Evolutionary conservation across 1,140 invertebrate genomes (phyloP).

Genomic region (Hydropsyche tenuis): DNA sequence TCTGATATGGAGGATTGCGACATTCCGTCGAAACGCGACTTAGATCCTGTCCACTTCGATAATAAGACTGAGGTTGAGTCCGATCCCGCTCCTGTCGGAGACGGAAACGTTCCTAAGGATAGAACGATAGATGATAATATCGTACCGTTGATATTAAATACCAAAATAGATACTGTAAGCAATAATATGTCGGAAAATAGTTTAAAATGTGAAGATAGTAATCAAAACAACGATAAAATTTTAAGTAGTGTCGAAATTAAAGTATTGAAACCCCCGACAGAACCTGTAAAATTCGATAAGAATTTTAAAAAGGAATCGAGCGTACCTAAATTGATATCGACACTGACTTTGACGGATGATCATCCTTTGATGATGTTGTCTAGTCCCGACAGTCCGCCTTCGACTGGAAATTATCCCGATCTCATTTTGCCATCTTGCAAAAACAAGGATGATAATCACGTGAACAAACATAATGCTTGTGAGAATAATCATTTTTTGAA

Average conservation of each 20-base stretch:
- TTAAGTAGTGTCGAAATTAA: neutral
- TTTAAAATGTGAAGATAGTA: slow-evolving; percentile 23
- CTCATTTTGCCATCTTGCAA: slow-evolving; percentile 42
- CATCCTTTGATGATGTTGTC: slow-evolving; percentile 49
- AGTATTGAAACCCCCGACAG: neutral
- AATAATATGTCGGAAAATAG: slow-evolving; percentile 29
- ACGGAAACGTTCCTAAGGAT: neutral
- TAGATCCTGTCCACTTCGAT: neutral
- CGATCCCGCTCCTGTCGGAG: neutral
- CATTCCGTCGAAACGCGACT: neutral
- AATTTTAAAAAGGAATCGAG: slow-evolving; percentile 2
- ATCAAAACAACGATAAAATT: slow-evolving; percentile 29
- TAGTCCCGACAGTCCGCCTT: slow-evolving; percentile 48
- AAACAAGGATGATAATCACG: slow-evolving; percentile 17
- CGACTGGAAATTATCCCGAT: slow-evolving; percentile 46
- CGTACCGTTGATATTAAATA: neutral
- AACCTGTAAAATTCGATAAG: neutral
- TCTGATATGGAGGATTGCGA: slow-evolving; percentile 33
- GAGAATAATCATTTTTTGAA: slow-evolving; percentile 38
- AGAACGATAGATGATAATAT: neutral
- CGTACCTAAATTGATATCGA: slow-evolving; percentile 41
- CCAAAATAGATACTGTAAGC: slow-evolving; percentile 7
- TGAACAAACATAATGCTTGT: neutral
- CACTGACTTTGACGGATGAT: slow-evolving; percentile 47
- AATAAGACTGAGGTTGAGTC: neutral